These are phyloP conservation scores for Cuculus canorus DNA, from an alignment of 2,797 vertebrate genomes.

Conservation along the genomic window DNA sequence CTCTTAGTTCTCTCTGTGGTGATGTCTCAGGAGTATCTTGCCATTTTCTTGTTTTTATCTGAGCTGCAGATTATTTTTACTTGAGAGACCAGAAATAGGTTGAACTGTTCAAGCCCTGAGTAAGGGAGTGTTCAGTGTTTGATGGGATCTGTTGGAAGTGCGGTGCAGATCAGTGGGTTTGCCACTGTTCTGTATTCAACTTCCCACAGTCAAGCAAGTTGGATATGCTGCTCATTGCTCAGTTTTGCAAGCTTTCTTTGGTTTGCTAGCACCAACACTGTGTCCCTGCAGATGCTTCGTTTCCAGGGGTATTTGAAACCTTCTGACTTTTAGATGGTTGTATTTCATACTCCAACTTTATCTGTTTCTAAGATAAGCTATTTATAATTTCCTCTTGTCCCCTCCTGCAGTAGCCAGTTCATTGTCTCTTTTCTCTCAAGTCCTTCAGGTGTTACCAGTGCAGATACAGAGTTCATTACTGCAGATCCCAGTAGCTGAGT, in stretches of 20 bases:
- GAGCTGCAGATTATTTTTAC: neutral
- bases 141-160: neutral
- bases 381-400: rapidly evolving
- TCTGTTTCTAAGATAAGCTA: neutral
- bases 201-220: neutral
- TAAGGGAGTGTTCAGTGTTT: neutral
- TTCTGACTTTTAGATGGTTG: neutral
- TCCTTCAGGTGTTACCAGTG: neutral
- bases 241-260: neutral
- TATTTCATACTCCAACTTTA: neutral
- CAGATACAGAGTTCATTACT: neutral
- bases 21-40: neutral
- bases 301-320: neutral
- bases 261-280: neutral
- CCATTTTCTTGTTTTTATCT: neutral
- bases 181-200: neutral
- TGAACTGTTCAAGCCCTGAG: neutral
- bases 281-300: neutral
- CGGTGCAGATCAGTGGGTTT: neutral
- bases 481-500: neutral
- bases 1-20: rapidly evolving
- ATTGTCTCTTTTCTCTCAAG: neutral
- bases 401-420: neutral
- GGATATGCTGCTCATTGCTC: neutral
- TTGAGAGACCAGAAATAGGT: neutral